These are phyloP conservation scores for Xestobium rufovillosum DNA, from an alignment of 2,888 invertebrate genomes.

Conservation along the genomic window DNA sequence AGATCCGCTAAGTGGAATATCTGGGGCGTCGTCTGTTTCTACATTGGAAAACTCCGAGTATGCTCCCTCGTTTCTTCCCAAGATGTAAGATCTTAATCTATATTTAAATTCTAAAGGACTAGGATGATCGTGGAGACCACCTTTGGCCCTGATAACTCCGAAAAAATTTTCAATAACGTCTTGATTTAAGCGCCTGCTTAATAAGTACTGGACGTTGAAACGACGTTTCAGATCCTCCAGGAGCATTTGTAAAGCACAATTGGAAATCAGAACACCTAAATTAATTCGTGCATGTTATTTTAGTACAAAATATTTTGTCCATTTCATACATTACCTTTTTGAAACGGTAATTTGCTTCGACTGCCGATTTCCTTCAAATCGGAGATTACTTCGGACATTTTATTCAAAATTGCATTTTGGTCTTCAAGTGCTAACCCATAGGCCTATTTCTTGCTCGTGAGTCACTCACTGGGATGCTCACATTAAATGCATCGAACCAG, in stretches of 20 bases:
- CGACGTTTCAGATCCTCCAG: conserved; percentile 16
- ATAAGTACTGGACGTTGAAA: conserved; percentile 20
- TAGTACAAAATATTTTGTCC: too few species aligned
- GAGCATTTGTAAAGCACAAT: conserved; percentile 16
- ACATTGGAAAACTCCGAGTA: conserved; percentile 15
- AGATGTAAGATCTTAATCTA: conserved; percentile 22
- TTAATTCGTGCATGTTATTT: too few species aligned
- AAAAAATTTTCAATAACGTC: conserved; percentile 27
- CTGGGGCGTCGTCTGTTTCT: conserved; percentile 17
- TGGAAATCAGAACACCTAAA: conserved; percentile 21
- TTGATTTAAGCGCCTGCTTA: conserved; percentile 25
- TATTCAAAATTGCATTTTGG: conserved; percentile 21
- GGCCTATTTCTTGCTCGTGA: too few species aligned
- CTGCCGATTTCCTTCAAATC: conserved; percentile 19
- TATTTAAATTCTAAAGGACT: conserved; percentile 24
- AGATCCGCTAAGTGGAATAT: conserved; percentile 7
- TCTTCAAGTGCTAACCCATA: conserved; percentile 19
- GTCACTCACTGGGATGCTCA: too few species aligned
- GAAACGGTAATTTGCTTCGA: conserved; percentile 22
- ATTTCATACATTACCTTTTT: conserved; percentile 21
- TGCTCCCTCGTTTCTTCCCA: conserved; percentile 21
- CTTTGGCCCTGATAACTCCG: conserved; percentile 18
- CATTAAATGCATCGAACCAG: too few species aligned
- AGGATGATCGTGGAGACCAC: conserved; percentile 24
- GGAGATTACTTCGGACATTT: conserved; percentile 18